Evolutionary conservation across 2,888 invertebrate genomes (phyloP).

Genomic region (Cabera pusaria): DNA sequence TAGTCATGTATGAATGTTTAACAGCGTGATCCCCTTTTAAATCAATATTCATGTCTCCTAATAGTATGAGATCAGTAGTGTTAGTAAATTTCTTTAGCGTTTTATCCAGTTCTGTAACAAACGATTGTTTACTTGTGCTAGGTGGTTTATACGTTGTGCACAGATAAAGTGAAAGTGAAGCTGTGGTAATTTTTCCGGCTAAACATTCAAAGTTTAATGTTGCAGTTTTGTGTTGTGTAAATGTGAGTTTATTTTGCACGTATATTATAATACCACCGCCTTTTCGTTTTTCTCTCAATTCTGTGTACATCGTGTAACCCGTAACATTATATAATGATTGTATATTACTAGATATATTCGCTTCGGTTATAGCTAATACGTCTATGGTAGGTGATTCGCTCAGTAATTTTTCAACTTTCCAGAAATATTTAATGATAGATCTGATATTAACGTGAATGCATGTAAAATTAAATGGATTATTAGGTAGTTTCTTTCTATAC

Average conservation of each 20-base stretch:
- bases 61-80: constrained; percentile 1
- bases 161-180: background rate
- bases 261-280: constrained; percentile 7
- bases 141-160: constrained; percentile 6
- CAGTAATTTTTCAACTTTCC: constrained; percentile 7
- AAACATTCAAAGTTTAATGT: constrained; percentile 6
- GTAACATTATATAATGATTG: background rate
- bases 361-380: constrained; percentile 6
- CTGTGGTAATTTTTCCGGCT: constrained; percentile 2
- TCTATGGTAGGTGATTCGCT: constrained; percentile 1
- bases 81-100: background rate
- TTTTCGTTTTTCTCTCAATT: background rate
- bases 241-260: constrained; percentile 5
- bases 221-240: background rate
- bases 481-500: background rate
- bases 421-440: constrained; percentile 5
- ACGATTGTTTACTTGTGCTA: constrained; percentile 1
- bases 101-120: constrained; percentile 2
- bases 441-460: constrained; percentile 6
- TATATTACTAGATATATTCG: constrained; percentile 4
- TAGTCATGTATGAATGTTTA: constrained; percentile 6
- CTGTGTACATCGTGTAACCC: constrained; percentile 3
- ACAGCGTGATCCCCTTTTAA: background rate
- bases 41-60: constrained; percentile 9
- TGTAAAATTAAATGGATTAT: background rate